A percentile compares a stretch with the other conserved stretches of the same genome.
Evolutionary conservation across 2,888 invertebrate species (phyloP).

Genomic region (Cheilosia pagana): DNA sequence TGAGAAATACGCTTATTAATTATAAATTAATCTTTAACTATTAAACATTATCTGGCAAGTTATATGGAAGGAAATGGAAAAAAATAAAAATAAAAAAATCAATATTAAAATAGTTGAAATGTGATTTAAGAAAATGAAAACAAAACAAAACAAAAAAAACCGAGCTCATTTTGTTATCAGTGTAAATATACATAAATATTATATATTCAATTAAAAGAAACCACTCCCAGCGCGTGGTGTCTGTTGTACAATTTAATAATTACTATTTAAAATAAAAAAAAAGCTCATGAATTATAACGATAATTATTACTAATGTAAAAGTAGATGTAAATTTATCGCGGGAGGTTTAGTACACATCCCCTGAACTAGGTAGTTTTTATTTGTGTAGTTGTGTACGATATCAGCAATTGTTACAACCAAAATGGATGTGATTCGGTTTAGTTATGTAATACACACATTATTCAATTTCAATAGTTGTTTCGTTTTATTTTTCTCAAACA

Average conservation of each 20-base stretch:
- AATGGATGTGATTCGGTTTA: conserved; percentile 59
- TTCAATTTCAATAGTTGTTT: conserved; percentile 5
- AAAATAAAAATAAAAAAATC: conserved; percentile 24
- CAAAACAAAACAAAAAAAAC: conserved; percentile 22
- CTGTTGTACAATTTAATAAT: conserved; percentile 63
- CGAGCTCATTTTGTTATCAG: conserved; percentile 32
- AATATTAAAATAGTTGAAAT: conserved; percentile 57
- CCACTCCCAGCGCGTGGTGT: conserved; percentile 15
- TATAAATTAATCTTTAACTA: conserved; percentile 71
- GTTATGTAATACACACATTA: conserved; percentile 15
- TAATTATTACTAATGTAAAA: conserved; percentile 27
- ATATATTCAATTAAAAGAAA: conserved; percentile 4
- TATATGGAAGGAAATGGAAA: conserved; percentile 17
- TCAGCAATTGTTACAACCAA: conserved; percentile 31
- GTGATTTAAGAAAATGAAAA: conserved; percentile 59
- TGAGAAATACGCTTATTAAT: conserved; percentile 75
- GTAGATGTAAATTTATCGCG: conserved; percentile 44
- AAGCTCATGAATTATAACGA: conserved; percentile 43
- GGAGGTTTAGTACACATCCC: conserved; percentile 35
- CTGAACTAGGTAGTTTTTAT: conserved; percentile 43
- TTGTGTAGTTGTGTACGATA: conserved; percentile 59
- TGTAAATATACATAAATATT: conserved; percentile 55
- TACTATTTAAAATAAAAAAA: conserved; percentile 47
- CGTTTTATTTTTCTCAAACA: conserved; percentile 28
- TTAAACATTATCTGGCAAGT: conserved; percentile 46